Evolutionary conservation across 2,888 invertebrate species (phyloP), one percentile per base, ranked within the genome.

Genomic region (Chirona hameri): DNA sequence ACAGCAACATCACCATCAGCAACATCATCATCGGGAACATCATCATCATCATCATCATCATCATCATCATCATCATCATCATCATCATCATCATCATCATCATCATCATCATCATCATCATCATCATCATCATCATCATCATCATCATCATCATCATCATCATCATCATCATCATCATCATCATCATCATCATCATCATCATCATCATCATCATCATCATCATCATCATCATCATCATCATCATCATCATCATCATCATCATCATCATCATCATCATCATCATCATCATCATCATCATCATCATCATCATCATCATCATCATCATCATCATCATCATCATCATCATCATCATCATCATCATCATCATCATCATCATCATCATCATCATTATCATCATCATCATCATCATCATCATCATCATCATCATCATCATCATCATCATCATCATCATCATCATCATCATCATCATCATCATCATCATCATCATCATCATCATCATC

Each of bases 11-110:
- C n/a, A n/a, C n/a, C n/a, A n/a, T n/a, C n/a, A n/a, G n/a, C n/a
- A n/a, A n/a, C n/a, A n/a, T n/a, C n/a, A n/a, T n/a, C n/a, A n/a
- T n/a, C n/a, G n/a, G n/a, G n/a, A n/a, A n/a, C n/a, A n/a, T n/a
- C n/a, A n/a, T n/a, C n/a, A n/a, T n/a, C n/a, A n/a, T n/a, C n/a
- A n/a, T n/a, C n/a, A n/a, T n/a, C n/a, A n/a, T n/a, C n/a, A n/a
- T n/a, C n/a, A n/a, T n/a, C n/a, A n/a, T n/a, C n/a, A n/a, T n/a
- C n/a, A n/a, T n/a, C n/a, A n/a, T n/a, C n/a, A n/a, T n/a, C n/a
- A n/a, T 65, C 65, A 65, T 65, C 65, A 65, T 65, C 65, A 65
- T 65, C 65, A 65, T 65, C 65, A 65, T 65, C 65, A 65, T 65
- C 65, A 65, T 65, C 65, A 65, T 65, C 65, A 65, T 65, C 65